These are phyloP conservation scores for Callosobruchus maculatus DNA, from an alignment of 2,888 invertebrate species.

Conservation along the genomic window DNA sequence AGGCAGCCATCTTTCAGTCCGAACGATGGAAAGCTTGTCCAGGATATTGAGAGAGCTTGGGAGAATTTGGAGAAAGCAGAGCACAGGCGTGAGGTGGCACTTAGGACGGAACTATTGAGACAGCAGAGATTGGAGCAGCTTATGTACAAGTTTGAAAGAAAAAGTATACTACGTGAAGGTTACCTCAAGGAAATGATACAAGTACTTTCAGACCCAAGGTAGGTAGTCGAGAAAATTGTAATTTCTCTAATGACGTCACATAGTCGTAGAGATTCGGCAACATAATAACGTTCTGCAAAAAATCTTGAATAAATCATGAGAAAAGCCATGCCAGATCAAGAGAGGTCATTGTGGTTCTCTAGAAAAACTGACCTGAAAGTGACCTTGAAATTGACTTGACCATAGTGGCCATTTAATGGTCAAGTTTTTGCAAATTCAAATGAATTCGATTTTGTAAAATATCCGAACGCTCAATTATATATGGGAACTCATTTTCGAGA, in stretches of 20 bases:
- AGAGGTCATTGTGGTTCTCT: too few species aligned
- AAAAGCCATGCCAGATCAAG: too few species aligned
- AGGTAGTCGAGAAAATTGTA: background rate
- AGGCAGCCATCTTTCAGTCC: constrained; percentile 84
- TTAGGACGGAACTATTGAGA: constrained; percentile 84
- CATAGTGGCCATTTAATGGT: too few species aligned
- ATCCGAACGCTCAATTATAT: too few species aligned
- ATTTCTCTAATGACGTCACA: background rate
- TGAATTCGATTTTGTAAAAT: too few species aligned
- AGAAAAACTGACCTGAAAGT: too few species aligned
- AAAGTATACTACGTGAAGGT: constrained; percentile 89
- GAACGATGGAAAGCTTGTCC: constrained; percentile 85
- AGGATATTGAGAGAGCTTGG: constrained; percentile 96
- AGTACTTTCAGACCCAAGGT: constrained; percentile 83
- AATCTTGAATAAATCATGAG: too few species aligned
- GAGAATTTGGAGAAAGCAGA: constrained; percentile 88
- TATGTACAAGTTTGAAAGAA: constrained; percentile 93
- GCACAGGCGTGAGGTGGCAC: constrained; percentile 87
- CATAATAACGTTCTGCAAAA: too few species aligned
- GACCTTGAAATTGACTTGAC: too few species aligned
- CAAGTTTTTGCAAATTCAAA: too few species aligned
- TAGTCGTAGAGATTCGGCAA: too few species aligned
- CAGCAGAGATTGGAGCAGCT: constrained; percentile 93
- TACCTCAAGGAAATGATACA: constrained; percentile 98
- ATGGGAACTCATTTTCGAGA: too few species aligned